Base-by-base conservation (phyloP, 2,888 invertebrate species). In the Aleiodes testaceus region DNA sequence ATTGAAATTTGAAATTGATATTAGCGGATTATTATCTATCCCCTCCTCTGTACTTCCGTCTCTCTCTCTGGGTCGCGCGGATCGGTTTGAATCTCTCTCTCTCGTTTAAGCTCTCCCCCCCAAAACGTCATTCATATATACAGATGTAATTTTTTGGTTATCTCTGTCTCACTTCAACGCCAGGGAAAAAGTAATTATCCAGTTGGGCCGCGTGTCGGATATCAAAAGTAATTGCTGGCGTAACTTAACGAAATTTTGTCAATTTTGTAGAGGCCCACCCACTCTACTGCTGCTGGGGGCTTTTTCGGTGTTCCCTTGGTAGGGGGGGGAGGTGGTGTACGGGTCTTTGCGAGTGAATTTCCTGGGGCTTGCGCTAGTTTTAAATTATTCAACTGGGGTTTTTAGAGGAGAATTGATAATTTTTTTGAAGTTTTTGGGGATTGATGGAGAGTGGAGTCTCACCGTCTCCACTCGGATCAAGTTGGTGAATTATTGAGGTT, bases 1-100 rank as follows among this genome's bases (percentile, higher is more conserved):
- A 87, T 87, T 87, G 87, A 87, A 87, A 87, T 87, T 87, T 87
- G 87, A 87, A 87, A 87, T 87, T 87, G 87, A 87, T 87, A 87
- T 87, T 87, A 87, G 86, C 85, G 84, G 85, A 87, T 87, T 87
- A 86, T 86, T 86, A 84, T 84, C 84, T 20, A 61, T 42, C 81
- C 84, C 75, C 71, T 53, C 42, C 66, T 68, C 70, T 72, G 55
- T 26, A 52, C 49, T 50, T 22, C 68, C 50, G 69, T 72, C 69
- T 52, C 55, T 67, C 66, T 22, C 74, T 73, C 77, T 71, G 73
- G n/a, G 65, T 53, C 66, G 66, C 70, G 55, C 70, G 36, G 36
- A 36, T 59, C n/a, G 6, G 26, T 55, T 55, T 30, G 16, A 26
- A 44, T 50, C 67, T 66, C 45, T 69, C 64, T 26, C 42, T 20